Evolutionary conservation across 2,113 vertebrate genomes (phyloP).

Genomic region (Pontoporia blainvillei): DNA sequence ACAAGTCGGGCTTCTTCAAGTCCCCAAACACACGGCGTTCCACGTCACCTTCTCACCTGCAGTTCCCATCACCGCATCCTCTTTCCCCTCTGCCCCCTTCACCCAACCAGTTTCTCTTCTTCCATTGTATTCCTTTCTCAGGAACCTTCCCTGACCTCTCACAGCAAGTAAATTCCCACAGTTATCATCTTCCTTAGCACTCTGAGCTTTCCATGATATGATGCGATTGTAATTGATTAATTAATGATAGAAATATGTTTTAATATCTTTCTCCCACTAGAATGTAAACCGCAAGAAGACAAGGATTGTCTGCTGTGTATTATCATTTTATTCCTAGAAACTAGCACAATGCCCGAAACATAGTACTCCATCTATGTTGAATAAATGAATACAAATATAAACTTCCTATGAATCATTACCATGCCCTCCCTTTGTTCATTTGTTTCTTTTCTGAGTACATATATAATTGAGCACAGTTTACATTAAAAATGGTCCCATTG

Average conservation of each 20-base stretch:
- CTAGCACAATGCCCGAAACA: neutral
- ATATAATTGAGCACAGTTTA: neutral
- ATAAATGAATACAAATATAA: neutral
- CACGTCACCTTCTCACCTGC: neutral
- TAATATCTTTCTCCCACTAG: neutral
- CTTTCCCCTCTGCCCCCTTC: too few relatives aligned
- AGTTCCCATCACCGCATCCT: neutral
- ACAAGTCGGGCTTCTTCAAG: neutral
- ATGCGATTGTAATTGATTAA: neutral
- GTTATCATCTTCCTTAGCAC: neutral
- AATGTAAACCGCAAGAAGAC: neutral
- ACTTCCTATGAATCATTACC: neutral
- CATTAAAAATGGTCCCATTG: constrained; percentile 1
- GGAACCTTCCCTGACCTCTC: neutral
- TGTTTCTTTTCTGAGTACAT: neutral
- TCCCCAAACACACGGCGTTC: accelerated
- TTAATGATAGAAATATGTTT: neutral
- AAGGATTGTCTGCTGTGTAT: neutral
- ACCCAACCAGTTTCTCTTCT: neutral
- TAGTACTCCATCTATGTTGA: neutral
- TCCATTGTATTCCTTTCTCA: too few relatives aligned
- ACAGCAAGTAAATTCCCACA: neutral
- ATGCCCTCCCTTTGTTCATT: neutral
- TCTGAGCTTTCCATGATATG: neutral
- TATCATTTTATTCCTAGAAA: neutral